These are phyloP conservation scores for Exocentrus adspersus DNA, from an alignment of 2,888 invertebrate genomes.

Conservation along the genomic window DNA sequence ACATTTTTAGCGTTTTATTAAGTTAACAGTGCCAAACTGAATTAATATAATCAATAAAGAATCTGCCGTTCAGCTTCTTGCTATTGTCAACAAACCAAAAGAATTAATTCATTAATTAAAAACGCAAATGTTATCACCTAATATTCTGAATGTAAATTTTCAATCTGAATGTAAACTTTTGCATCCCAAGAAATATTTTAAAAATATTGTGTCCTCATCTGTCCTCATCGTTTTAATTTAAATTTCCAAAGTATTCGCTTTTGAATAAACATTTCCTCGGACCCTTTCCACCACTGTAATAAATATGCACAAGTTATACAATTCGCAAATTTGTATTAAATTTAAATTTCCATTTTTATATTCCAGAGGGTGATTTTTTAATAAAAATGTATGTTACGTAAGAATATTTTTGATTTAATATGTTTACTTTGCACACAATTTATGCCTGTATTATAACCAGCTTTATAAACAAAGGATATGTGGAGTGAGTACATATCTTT, in stretches of 20 bases:
- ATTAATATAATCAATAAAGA: constrained; percentile 39
- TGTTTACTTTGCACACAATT: constrained; percentile 46
- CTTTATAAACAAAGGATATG: constrained; percentile 40
- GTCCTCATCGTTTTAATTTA: constrained; percentile 56
- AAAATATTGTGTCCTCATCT: constrained; percentile 44
- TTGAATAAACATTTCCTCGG: constrained; percentile 61
- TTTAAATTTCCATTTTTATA: constrained; percentile 61
- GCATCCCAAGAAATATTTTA: constrained; percentile 41
- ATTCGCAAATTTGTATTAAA: constrained; percentile 61
- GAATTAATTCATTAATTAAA: constrained; percentile 51
- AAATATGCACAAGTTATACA: constrained; percentile 60
- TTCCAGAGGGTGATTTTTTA: constrained; percentile 48
- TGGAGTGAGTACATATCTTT: constrained; percentile 26
- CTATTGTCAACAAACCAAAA: constrained; percentile 36
- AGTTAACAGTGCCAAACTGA: constrained; percentile 18
- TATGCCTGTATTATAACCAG: constrained; percentile 38
- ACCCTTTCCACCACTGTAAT: constrained; percentile 56
- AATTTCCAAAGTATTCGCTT: constrained; percentile 59
- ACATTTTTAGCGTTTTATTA: constrained; percentile 19
- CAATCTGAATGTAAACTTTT: constrained; percentile 45
- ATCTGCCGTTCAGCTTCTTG: constrained; percentile 38
- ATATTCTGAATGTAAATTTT: constrained; percentile 51
- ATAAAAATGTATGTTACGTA: constrained; percentile 40
- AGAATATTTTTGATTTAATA: constrained; percentile 43
- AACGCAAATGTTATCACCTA: constrained; percentile 44